phyloP scores from a whole-genome alignment of 2,113 vertebrate species.

The Lophotis ruficrista region DNA sequence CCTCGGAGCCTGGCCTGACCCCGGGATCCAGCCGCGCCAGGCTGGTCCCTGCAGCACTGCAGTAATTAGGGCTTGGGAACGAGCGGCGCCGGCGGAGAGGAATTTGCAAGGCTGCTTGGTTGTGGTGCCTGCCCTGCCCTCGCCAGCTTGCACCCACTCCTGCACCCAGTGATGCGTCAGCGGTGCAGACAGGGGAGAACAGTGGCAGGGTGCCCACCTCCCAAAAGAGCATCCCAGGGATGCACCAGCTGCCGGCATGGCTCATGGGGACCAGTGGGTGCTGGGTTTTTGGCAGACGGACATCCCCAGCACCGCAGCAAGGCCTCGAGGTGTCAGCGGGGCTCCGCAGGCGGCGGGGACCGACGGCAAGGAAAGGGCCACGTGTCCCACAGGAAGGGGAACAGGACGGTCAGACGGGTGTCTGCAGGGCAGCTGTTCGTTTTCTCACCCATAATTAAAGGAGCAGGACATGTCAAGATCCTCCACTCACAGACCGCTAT shows the following conservation, averaged over 20 bases:
- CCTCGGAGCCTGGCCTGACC: constrained; percentile 25
- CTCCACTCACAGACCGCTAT: neutral
- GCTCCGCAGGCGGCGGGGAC: accelerated
- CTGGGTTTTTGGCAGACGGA: accelerated
- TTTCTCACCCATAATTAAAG: neutral
- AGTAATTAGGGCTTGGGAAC: neutral
- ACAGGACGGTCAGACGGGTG: accelerated
- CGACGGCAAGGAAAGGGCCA: accelerated
- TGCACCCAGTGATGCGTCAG: accelerated
- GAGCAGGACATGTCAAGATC: neutral
- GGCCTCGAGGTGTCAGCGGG: accelerated
- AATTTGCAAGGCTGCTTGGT: neutral
- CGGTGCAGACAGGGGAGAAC: accelerated
- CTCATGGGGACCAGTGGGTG: accelerated
- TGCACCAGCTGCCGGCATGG: accelerated
- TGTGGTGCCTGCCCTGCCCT: neutral
- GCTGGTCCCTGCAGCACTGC: neutral
- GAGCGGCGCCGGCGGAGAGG: neutral
- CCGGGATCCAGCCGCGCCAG: neutral
- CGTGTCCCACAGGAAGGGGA: accelerated
- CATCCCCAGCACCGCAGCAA: accelerated
- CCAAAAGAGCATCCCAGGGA: neutral
- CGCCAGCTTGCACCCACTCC: accelerated
- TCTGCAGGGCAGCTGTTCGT: neutral
- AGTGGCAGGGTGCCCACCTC: neutral